Evolutionary conservation across 1,140 invertebrate species (phyloP), one percentile per base, ranked within the genome.

Genomic region (Chionoecetes opilio): DNA sequence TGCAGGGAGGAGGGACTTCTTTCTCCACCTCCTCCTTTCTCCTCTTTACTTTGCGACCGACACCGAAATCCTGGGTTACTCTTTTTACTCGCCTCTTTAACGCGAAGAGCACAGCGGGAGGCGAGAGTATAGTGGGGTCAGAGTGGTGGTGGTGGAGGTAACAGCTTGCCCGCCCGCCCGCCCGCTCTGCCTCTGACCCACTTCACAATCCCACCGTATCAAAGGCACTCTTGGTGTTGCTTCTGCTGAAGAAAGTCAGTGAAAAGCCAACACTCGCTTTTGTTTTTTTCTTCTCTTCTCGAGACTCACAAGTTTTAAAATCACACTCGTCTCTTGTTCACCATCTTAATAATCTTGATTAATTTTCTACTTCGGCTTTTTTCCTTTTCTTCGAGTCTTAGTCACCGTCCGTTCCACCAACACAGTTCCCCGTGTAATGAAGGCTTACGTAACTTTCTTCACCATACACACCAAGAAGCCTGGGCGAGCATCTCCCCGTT

Each of bases 201-300:
- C 92, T 93, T 46, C 26, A 85, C 92, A 85, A 93, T 75, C 84
- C 32, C 92, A 93, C 32, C 82, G 82, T 85, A 84, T 93, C 92
- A 93, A 93, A 93, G 92, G 92, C 92, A 85, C 92, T 93, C 82
- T 35, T 29, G 63, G 75, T 92, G 82, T 92, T 75, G 82, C 91
- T 92, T 31, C 91, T 29, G n/a, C 35, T 26, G 31, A 82, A 31
- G 91, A 82, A 84, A 92, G 63, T 92, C 63, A 82, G 63, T 34
- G 82, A 90, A 90, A 41, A 90, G 41, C 26, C 29, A 41, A 38
- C 41, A 75, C 34, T 63, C 41, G 31, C 5, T 29, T 46, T 75
- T 32, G 14, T 31, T 63, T 53, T 37, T 41, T 63, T 91, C 53
- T 32, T 53, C 53, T 21, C 53, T 75, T 26, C 63, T n/a, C n/a